phyloP scores from a whole-genome alignment of 30 jellyfish, hydroid and myxozoan genomes.

The Aurelia aurita complex sp. Pacific region DNA sequence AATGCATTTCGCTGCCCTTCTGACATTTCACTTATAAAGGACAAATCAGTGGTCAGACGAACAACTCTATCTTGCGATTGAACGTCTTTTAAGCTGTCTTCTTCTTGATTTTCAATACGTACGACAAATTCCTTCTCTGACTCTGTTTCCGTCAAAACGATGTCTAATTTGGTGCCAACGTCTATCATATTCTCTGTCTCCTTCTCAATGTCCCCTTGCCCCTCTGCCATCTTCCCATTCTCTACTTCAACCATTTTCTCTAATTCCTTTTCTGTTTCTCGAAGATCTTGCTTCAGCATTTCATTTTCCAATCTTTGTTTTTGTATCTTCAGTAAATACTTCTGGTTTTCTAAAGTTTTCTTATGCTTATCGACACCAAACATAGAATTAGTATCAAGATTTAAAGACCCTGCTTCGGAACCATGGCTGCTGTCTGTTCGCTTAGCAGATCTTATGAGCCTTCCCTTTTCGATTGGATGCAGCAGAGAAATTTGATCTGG shows the following conservation, averaged over 20 bases:
- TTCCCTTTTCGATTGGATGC: slow-evolving; percentile 61
- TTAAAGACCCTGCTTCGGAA: too few species aligned
- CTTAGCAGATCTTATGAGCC: slow-evolving; percentile 41
- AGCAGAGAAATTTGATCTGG: slow-evolving; percentile 29
- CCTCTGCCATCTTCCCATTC: not conserved
- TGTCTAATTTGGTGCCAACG: too few species aligned
- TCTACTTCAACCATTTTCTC: not conserved
- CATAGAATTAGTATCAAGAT: not conserved
- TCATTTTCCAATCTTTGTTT: slow-evolving; percentile 59
- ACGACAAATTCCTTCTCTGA: too few species aligned
- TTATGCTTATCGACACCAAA: slow-evolving; percentile 27
- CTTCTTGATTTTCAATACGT: too few species aligned
- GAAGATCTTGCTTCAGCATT: slow-evolving; percentile 36
- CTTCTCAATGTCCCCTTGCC: too few species aligned
- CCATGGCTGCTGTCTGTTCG: not conserved
- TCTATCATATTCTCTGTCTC: too few species aligned
- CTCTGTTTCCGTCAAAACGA: too few species aligned
- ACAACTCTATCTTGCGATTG: too few species aligned
- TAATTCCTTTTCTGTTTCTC: slow-evolving; percentile 33
- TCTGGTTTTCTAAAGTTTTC: slow-evolving; percentile 48
- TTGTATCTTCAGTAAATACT: slow-evolving; percentile 42
- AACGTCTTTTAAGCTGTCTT: too few species aligned
- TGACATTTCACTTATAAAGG: slow-evolving; percentile 22
- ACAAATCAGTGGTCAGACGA: not conserved
- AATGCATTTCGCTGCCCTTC: slow-evolving; percentile 25